These are phyloP conservation scores for Nephila pilipes DNA, from an alignment of 1,140 invertebrate genomes.

Conservation along the genomic window DNA sequence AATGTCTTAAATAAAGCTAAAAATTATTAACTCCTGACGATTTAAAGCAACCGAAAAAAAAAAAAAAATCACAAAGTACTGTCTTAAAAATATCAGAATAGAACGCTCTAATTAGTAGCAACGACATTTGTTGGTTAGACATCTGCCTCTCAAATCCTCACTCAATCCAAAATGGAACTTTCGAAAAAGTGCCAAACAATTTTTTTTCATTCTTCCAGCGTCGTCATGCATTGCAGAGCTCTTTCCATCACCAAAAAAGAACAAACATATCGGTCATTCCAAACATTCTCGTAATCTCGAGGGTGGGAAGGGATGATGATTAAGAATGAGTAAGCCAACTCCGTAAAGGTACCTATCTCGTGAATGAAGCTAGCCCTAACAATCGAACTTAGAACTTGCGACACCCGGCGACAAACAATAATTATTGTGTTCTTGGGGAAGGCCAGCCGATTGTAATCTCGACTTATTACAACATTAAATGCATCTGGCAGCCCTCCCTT, in stretches of 20 bases:
- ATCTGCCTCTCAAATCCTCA: background rate
- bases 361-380: slow-evolving; percentile 57
- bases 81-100: background rate
- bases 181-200: background rate
- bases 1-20: too few species aligned
- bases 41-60: too few species aligned
- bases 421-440: slow-evolving; percentile 72
- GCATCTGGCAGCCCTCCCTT: slow-evolving; percentile 18
- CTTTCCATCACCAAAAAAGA: background rate
- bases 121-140: background rate
- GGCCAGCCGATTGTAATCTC: slow-evolving; percentile 70
- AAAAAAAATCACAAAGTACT: too few species aligned
- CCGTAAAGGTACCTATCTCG: slow-evolving; percentile 53
- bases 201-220: background rate
- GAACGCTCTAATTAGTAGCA: background rate
- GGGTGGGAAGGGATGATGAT: slow-evolving; percentile 25
- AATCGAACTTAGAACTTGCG: slow-evolving; percentile 63
- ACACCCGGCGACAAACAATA: slow-evolving; percentile 73
- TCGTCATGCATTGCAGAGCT: background rate
- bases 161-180: background rate
- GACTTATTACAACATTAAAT: slow-evolving; percentile 67
- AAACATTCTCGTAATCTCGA: slow-evolving; percentile 31
- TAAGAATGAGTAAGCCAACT: slow-evolving; percentile 62
- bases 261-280: slow-evolving; percentile 40
- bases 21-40: too few species aligned